phyloP scores from a whole-genome alignment of 2,797 vertebrate genomes.

The Anas bahamensis region DNA sequence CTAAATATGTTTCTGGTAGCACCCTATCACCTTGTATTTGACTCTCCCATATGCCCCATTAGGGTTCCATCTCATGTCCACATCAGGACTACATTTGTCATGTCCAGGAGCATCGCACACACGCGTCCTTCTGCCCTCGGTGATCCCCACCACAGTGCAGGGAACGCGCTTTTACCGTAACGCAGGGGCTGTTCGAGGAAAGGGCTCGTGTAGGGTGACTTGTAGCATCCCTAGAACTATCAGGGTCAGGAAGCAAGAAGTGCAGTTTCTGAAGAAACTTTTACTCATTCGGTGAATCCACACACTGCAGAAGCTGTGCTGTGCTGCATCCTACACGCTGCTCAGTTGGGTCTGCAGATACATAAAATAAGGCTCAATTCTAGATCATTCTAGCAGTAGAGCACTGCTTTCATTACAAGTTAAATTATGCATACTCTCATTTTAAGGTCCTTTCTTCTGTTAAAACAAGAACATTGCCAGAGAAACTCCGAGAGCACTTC shows the following conservation, averaged over 20 bases:
- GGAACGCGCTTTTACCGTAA: neutral
- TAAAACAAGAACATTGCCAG: neutral
- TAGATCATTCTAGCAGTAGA: neutral
- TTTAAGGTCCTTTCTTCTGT: neutral
- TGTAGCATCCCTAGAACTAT: neutral
- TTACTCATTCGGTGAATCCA: neutral
- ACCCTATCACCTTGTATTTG: neutral
- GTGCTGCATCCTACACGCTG: neutral
- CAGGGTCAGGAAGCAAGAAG: neutral
- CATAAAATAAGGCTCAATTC: neutral
- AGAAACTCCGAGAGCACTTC: neutral
- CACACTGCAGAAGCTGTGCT: neutral
- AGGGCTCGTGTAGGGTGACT: neutral
- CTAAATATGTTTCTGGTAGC: neutral
- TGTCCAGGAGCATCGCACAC: neutral
- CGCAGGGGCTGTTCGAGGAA: fast-evolving
- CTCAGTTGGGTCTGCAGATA: neutral
- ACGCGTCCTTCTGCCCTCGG: fast-evolving
- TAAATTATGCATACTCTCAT: neutral
- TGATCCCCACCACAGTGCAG: neutral
- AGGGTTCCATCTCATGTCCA: neutral
- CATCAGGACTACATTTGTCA: fast-evolving
- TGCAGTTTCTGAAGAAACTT: neutral
- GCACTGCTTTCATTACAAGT: neutral
- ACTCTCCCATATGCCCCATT: fast-evolving